phyloP scores from a whole-genome alignment of 2,113 vertebrate genomes.

The Spheniscus mendiculus region DNA sequence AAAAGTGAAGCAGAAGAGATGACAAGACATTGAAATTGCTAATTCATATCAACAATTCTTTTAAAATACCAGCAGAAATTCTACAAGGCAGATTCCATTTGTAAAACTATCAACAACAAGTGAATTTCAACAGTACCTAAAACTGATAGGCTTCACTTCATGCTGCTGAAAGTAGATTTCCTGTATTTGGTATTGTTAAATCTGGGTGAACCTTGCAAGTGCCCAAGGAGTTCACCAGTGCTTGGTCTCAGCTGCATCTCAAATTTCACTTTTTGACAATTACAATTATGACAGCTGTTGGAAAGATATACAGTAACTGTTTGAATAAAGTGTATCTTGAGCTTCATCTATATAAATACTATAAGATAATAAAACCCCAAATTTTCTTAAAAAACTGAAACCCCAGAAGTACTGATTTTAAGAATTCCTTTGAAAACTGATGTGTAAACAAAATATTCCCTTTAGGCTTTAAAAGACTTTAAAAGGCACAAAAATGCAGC shows the following conservation, averaged over 20 bases:
- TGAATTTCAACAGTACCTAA: not conserved
- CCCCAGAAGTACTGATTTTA: not conserved
- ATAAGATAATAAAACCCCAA: not conserved
- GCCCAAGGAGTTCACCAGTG: not conserved
- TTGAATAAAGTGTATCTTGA: not conserved
- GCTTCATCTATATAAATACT: not conserved
- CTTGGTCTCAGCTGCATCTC: not conserved
- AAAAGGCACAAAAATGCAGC: not conserved
- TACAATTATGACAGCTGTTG: not conserved
- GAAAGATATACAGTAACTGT: not conserved
- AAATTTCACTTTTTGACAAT: not conserved
- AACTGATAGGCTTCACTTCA: not conserved
- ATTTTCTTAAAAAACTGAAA: not conserved
- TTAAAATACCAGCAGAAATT: not conserved
- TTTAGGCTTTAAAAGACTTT: not conserved
- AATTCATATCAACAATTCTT: not conserved
- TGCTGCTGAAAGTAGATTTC: constrained; percentile 3
- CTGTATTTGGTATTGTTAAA: constrained; percentile 35
- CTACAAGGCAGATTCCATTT: not conserved
- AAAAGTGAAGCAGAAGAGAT: not conserved
- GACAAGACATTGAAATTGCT: not conserved
- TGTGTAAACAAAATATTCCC: not conserved
- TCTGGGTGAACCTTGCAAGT: not conserved
- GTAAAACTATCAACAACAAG: not conserved
- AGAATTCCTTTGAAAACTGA: not conserved